Evolutionary conservation across 2,113 vertebrate genomes (phyloP).

Genomic region (Nannospalax galili): DNA sequence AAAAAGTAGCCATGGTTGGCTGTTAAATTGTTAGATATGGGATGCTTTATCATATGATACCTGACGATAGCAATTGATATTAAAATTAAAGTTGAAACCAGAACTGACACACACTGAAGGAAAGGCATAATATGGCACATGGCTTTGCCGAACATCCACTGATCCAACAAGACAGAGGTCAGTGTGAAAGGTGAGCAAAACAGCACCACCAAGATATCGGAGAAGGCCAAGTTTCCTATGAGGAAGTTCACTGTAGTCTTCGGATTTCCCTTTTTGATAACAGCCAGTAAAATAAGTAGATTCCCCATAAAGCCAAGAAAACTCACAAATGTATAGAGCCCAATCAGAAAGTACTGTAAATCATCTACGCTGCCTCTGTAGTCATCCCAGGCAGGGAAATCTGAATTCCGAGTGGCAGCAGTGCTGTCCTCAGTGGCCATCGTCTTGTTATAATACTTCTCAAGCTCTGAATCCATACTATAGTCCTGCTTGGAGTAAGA

Average conservation of each 20-base stretch:
- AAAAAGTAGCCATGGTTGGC: constrained; percentile 88
- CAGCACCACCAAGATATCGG: constrained; percentile 90
- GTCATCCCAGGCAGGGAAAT: constrained; percentile 89
- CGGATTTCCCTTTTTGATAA: constrained; percentile 87
- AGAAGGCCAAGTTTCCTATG: constrained; percentile 90
- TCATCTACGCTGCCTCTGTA: constrained; percentile 89
- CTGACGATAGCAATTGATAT: constrained; percentile 90
- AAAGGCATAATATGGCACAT: constrained; percentile 91
- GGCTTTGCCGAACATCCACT: constrained; percentile 89
- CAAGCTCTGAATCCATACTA: constrained; percentile 87
- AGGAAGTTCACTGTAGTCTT: constrained; percentile 90
- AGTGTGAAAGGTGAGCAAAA: constrained; percentile 91
- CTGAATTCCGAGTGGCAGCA: constrained; percentile 73
- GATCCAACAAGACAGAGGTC: constrained; percentile 88
- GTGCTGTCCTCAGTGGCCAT: constrained; percentile 81
- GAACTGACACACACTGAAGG: constrained; percentile 89
- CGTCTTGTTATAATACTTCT: constrained; percentile 83
- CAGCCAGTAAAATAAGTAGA: constrained; percentile 86
- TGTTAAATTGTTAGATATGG: constrained; percentile 88
- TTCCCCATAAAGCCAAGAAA: constrained; percentile 90
- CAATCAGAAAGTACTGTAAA: constrained; percentile 90
- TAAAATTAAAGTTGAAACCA: constrained; percentile 90
- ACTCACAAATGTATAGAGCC: constrained; percentile 90
- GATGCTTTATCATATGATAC: constrained; percentile 90
- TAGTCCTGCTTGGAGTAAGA: constrained; percentile 83